Conservation (phyloP, 1,140 invertebrate genomes). For the Acyrthosiphon pisum region DNA sequence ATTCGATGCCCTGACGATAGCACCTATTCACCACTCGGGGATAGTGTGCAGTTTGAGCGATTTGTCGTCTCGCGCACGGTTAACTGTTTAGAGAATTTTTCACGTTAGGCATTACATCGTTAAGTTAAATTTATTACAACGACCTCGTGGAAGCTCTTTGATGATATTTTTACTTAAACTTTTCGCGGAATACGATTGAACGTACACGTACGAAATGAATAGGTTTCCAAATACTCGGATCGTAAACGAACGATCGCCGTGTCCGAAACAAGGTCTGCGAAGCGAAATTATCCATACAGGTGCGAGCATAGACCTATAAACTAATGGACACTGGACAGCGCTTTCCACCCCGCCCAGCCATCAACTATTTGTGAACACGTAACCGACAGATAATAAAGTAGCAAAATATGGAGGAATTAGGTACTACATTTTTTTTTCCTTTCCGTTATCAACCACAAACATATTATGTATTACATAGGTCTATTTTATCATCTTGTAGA, state of each 20-base stretch:
- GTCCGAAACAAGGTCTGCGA: not conserved
- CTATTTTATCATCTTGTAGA: no score
- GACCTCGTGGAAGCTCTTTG: not conserved
- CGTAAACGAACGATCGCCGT: not conserved
- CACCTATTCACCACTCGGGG: not conserved
- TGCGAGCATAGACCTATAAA: not conserved
- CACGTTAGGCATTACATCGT: not conserved
- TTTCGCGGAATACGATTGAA: not conserved
- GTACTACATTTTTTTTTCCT: no score
- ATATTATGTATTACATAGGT: no score
- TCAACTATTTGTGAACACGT: no score
- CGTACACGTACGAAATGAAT: not conserved
- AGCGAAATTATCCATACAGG: not conserved
- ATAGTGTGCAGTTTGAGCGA: not conserved
- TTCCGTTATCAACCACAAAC: no score
- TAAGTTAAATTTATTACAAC: constrained; percentile 14
- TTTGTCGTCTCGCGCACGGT: not conserved
- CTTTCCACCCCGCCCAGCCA: no score
- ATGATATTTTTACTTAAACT: not conserved
- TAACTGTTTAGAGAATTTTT: not conserved
- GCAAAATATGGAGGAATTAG: no score
- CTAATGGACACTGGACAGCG: no score
- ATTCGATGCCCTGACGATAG: not conserved
- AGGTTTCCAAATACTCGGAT: not conserved
- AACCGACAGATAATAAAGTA: no score